These are phyloP conservation scores for Pardalotus punctatus DNA, from an alignment of 2,113 vertebrate species.

Conservation along the genomic window DNA sequence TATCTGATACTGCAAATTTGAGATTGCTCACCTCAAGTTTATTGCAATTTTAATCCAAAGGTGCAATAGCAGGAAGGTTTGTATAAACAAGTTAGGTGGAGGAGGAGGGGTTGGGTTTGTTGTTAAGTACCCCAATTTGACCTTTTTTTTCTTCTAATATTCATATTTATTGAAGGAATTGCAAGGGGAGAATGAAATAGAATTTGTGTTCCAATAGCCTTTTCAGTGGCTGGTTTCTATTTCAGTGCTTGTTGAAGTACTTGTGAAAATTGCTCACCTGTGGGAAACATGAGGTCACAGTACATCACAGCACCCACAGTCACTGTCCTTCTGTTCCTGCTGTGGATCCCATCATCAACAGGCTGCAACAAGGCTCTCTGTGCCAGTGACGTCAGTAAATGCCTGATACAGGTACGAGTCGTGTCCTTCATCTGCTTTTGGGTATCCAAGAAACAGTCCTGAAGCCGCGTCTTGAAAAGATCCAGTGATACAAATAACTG, in stretches of 20 bases:
- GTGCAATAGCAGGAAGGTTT: background rate
- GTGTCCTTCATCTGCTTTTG: background rate
- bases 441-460: background rate
- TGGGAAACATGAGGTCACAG: conserved; percentile 81
- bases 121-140: background rate
- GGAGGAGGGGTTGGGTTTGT: background rate
- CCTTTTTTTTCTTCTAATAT: no score
- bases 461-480: background rate
- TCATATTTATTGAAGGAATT: background rate
- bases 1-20: background rate
- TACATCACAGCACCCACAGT: conserved; percentile 60
- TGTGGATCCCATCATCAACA: conserved; percentile 73
- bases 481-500: background rate
- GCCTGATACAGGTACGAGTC: conserved; percentile 89
- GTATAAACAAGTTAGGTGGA: background rate
- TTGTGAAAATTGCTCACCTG: background rate
- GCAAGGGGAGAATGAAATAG: background rate
- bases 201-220: background rate
- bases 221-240: background rate
- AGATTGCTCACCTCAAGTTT: background rate
- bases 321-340: conserved; percentile 75
- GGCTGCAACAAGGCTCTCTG: conserved; percentile 97
- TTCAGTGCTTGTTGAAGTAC: conserved; percentile 36
- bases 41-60: background rate
- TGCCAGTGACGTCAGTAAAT: conserved; percentile 98